Conservation (phyloP, 2,888 invertebrate genomes). For the Rhagium mordax region DNA sequence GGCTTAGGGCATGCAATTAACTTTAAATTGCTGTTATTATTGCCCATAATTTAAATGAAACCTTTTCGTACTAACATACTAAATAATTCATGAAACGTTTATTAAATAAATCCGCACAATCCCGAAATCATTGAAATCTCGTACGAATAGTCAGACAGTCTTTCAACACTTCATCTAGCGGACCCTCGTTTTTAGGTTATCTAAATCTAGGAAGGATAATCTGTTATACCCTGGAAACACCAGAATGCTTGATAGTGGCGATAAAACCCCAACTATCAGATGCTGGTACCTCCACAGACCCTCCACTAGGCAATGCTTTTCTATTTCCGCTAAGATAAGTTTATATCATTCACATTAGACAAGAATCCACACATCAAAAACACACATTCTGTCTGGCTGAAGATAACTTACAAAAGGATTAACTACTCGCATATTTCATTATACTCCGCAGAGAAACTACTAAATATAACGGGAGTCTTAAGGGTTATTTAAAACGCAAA, state of each 20-base stretch:
- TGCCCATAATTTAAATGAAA: too few relatives aligned
- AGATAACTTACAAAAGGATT: conserved; percentile 24
- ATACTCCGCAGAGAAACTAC: background rate
- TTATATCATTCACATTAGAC: conserved; percentile 42
- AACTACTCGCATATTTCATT: background rate
- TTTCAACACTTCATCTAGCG: conserved; percentile 29
- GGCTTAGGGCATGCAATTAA: too few relatives aligned
- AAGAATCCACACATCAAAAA: conserved; percentile 47
- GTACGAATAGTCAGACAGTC: conserved; percentile 11
- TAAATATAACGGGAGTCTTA: background rate
- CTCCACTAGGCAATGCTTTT: conserved; percentile 49
- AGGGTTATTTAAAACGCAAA: background rate
- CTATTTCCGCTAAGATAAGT: conserved; percentile 50
- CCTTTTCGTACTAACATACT: too few relatives aligned
- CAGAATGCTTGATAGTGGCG: conserved; percentile 52
- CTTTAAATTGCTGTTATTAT: too few relatives aligned
- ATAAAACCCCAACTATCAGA: conserved; percentile 57
- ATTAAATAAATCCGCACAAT: conserved; percentile 15
- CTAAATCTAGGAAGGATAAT: conserved; percentile 46
- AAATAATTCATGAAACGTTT: conserved; percentile 1
- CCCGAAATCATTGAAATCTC: background rate
- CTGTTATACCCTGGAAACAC: conserved; percentile 52
- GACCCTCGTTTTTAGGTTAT: conserved; percentile 33
- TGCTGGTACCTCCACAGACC: conserved; percentile 60
- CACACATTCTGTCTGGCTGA: conserved; percentile 27